Evolutionary conservation across 2,888 invertebrate genomes (phyloP).

Genomic region (Amblyteles armatorius): DNA sequence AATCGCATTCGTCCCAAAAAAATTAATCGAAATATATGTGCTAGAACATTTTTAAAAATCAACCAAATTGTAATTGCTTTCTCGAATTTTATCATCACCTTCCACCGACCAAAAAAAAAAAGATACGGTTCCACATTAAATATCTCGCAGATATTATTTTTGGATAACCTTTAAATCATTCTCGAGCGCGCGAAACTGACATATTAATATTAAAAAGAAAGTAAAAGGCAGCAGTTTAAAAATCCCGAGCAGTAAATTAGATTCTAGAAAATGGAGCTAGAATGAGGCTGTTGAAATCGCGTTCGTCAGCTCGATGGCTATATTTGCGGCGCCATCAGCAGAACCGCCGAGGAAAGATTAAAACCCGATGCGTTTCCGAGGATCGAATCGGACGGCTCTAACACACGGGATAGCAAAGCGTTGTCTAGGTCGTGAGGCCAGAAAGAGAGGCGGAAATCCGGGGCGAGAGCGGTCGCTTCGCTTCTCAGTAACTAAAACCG

Average conservation of each 20-base stretch:
- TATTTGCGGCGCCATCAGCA: not conserved
- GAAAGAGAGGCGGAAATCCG: constrained; percentile 7
- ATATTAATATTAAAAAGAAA: not conserved
- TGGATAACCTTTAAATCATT: not conserved
- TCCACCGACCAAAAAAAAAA: too few species aligned
- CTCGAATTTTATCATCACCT: too few species aligned
- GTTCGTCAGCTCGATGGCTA: not conserved
- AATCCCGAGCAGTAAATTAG: not conserved
- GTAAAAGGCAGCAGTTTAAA: not conserved
- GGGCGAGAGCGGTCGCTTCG: constrained; percentile 29
- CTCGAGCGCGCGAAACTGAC: not conserved
- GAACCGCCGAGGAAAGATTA: constrained; percentile 13
- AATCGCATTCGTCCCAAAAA: too few species aligned
- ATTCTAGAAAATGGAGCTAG: not conserved
- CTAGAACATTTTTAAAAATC: too few species aligned
- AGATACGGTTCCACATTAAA: not conserved
- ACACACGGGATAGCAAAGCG: not conserved
- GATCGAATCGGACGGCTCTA: not conserved
- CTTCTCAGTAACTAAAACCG: constrained; percentile 56
- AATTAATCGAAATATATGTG: too few species aligned
- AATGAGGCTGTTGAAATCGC: not conserved
- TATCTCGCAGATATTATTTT: not conserved
- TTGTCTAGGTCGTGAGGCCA: not conserved
- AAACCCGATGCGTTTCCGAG: constrained; percentile 28
- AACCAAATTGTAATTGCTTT: not conserved